These are phyloP conservation scores for Drosophila dunni DNA, from an alignment of 1,140 invertebrate species.

Conservation along the genomic window DNA sequence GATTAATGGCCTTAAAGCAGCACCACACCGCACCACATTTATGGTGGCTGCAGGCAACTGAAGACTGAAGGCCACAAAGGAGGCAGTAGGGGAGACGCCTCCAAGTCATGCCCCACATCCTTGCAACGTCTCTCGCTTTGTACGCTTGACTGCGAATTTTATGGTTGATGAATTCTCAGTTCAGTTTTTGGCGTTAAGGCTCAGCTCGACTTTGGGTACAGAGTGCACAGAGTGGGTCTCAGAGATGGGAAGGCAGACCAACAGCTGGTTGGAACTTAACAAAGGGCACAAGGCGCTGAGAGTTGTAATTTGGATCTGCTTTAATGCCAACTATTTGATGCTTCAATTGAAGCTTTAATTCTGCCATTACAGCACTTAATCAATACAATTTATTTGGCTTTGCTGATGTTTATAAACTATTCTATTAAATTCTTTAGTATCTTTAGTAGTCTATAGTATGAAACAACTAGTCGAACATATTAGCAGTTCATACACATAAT, in stretches of 20 bases:
- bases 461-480: no score
- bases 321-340: conserved; percentile 53
- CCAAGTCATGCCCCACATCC: conserved; percentile 12
- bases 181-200: conserved; percentile 35
- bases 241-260: neutral
- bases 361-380: conserved; percentile 64
- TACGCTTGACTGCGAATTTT: conserved; percentile 80
- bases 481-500: no score
- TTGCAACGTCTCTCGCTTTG: conserved; percentile 57
- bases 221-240: neutral
- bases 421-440: conserved; percentile 43
- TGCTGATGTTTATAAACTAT: conserved; percentile 61
- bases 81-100: conserved; percentile 6
- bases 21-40: conserved; percentile 31
- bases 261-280: neutral
- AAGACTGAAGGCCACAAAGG: neutral
- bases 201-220: conserved; percentile 20
- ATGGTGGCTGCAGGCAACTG: conserved; percentile 33
- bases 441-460: no score
- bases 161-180: conserved; percentile 78
- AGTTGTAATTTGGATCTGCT: conserved; percentile 39
- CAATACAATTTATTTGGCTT: conserved; percentile 64
- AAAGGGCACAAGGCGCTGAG: neutral
- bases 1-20: conserved; percentile 78
- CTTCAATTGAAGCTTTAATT: conserved; percentile 38